Evolutionary conservation across 2,113 vertebrate species (phyloP).

Genomic region (Jaculus jaculus): DNA sequence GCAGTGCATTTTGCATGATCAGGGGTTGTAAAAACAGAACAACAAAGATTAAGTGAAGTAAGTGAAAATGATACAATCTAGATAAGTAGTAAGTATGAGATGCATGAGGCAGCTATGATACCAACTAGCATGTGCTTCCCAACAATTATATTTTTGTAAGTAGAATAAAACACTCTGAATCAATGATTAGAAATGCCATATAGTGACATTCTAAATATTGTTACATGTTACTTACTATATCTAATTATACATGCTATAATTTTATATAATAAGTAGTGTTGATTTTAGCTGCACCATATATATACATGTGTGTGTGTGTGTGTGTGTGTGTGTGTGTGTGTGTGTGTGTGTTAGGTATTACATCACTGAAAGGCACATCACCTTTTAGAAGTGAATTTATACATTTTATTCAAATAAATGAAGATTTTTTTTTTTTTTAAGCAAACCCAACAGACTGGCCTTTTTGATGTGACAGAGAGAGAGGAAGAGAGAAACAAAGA

Average conservation of each 20-base stretch:
- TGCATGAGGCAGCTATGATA: background rate
- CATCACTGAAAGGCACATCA: too few relatives aligned
- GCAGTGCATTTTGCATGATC: background rate
- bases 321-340: too few relatives aligned
- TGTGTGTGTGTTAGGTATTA: background rate
- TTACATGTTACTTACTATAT: background rate
- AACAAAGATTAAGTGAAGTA: background rate
- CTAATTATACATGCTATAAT: background rate
- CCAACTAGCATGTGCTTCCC: too few relatives aligned
- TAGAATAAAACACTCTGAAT: background rate
- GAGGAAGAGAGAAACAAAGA: too few relatives aligned
- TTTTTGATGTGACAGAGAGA: too few relatives aligned
- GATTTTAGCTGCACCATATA: too few relatives aligned
- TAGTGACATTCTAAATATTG: too few relatives aligned
- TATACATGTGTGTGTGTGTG: background rate
- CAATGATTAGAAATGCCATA: background rate
- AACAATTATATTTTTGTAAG: background rate
- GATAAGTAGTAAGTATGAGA: background rate
- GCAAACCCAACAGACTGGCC: too few relatives aligned
- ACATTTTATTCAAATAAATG: background rate
- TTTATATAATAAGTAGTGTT: background rate
- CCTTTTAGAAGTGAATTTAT: too few relatives aligned
- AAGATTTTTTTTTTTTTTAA: too few relatives aligned
- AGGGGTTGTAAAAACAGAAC: too few relatives aligned
- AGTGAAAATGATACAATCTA: background rate